phyloP scores from a whole-genome alignment of 2,113 vertebrate genomes.

The Pseudois nayaur region DNA sequence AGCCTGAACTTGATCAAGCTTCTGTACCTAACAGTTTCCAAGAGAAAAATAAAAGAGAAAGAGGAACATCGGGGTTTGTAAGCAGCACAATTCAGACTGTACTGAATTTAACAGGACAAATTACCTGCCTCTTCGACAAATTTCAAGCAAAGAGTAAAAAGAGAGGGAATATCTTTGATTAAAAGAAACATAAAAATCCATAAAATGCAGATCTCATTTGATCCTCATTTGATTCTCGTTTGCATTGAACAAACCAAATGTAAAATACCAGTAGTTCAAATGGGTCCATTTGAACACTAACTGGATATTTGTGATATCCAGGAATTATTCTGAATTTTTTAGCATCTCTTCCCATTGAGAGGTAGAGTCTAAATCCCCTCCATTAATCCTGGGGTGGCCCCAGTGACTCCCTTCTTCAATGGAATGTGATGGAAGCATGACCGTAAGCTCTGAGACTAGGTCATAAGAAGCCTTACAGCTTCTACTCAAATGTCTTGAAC shows the following conservation, averaged over 20 bases:
- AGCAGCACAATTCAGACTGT: background rate
- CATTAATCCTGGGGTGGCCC: background rate
- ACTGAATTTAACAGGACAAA: background rate
- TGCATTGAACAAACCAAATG: background rate
- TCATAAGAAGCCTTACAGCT: background rate
- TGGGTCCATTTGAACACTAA: background rate
- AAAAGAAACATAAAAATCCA: background rate
- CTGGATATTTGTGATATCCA: background rate
- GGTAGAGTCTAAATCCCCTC: background rate
- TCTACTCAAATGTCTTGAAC: background rate
- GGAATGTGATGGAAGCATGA: background rate
- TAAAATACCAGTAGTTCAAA: background rate
- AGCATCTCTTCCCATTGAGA: background rate
- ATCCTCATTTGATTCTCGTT: background rate
- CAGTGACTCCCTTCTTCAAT: background rate
- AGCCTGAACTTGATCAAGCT: background rate
- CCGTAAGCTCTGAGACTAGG: background rate
- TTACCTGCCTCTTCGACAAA: background rate
- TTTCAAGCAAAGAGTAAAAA: background rate
- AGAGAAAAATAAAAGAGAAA: background rate
- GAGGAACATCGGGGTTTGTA: background rate
- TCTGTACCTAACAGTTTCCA: background rate
- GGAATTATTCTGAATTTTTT: background rate
- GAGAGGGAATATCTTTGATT: background rate
- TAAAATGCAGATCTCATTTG: rapidly evolving